Evolutionary conservation across 2,888 invertebrate genomes (phyloP), one percentile per base, ranked within the genome.

Genomic region (Nymphalis c-album): DNA sequence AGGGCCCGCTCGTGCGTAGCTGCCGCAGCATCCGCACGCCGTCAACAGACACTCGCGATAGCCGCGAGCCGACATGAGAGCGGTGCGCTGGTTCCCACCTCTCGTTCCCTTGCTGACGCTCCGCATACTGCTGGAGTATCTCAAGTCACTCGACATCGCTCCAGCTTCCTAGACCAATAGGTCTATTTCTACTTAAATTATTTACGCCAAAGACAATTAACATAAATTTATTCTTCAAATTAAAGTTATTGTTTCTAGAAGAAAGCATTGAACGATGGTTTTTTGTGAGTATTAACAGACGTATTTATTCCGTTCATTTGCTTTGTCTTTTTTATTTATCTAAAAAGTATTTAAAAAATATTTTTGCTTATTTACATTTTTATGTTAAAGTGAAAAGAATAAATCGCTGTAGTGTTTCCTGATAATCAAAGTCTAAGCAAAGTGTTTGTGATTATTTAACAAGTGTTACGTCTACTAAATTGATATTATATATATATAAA

Each of bases 71-170:
- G 80, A 75, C 76, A 80, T 81, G 80, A 72, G 77, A 77, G 75
- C 78, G 75, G 76, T 74, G 76, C 80, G 80, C 76, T 76, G 79
- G 77, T 79, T 72, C 67, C 75, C 85, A 82, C 89, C 87, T 73
- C 84, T 84, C 74, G 86, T 87, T 73, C 85, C 87, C 63, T 78
- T 87, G 79, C 84, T 88, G 77, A 81, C 84, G 78, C 86, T 87
- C 76, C 87, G 88, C 71, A 87, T 85, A 75, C 84, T 86, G 75
- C 85, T 87, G 80, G 89, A 88, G 82, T 85, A 85, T 80, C 86
- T 90, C 83, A 88, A 88, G 79, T 88, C 89, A 69, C 84, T 88
- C 75, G 84, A 85, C 80, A 81, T 81, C 76, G 75, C 76, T 72
- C 75, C 70, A 60, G 75, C 74, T 72, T 73, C 73, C 58, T 78